These are phyloP conservation scores for Protula sp. DNA, from an alignment of 2,888 invertebrate species.

Conservation along the genomic window DNA sequence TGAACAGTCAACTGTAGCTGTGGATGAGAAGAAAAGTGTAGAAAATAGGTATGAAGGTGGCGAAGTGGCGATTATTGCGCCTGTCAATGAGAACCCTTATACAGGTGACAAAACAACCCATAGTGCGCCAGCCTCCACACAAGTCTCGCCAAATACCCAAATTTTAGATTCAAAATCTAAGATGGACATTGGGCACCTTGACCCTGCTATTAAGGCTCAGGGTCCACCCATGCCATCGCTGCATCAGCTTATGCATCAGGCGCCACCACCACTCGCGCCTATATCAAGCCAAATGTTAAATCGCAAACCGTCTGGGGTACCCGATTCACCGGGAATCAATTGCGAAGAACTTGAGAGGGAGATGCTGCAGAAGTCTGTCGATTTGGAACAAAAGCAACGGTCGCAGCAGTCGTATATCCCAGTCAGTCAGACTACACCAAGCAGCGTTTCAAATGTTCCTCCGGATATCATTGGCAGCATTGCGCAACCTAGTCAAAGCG, in stretches of 20 bases:
- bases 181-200: neutral
- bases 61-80: neutral
- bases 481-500: neutral
- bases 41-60: neutral
- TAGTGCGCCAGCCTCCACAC: slow-evolving; percentile 2
- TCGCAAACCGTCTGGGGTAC: too few species aligned
- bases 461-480: neutral
- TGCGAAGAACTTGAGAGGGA: slow-evolving; percentile 12
- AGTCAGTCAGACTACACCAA: neutral
- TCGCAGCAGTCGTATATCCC: too few species aligned
- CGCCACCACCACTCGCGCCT: neutral
- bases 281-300: neutral
- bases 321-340: neutral
- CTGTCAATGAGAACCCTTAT: neutral
- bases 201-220: neutral
- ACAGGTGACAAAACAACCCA: neutral
- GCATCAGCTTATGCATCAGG: neutral
- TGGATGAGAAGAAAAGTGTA: slow-evolving; percentile 4
- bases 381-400: too few species aligned
- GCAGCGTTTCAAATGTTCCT: neutral
- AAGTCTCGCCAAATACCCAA: neutral
- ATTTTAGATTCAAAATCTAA: neutral
- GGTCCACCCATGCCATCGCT: neutral
- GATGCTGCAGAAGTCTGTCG: neutral
- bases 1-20: slow-evolving; percentile 8